A percentile compares a stretch with the other conserved stretches of the same genome.
These are phyloP conservation scores for Noctua fimbriata DNA, from an alignment of 2,888 invertebrate genomes.

Conservation along the genomic window DNA sequence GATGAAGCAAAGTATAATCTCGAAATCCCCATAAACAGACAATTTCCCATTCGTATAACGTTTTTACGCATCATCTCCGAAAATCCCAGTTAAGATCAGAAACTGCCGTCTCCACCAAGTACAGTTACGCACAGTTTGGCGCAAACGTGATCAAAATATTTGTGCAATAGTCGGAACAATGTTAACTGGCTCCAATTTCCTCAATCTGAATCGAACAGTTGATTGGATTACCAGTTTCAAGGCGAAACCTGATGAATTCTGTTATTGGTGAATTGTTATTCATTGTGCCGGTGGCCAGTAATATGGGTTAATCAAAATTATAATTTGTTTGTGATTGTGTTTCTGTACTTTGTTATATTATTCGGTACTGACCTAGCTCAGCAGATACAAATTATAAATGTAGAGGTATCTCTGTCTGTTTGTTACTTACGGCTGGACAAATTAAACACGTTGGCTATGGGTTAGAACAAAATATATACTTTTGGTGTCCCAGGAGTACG, in stretches of 20 bases:
- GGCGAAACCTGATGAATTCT: conserved; percentile 45
- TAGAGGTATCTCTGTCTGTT: not conserved
- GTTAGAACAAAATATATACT: not conserved
- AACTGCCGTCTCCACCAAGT: conserved; percentile 36
- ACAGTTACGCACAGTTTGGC: conserved; percentile 54
- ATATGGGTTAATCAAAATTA: conserved; percentile 21
- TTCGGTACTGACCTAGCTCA: not conserved
- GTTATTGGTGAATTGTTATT: conserved; percentile 54
- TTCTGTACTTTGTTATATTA: not conserved
- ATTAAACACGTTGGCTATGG: not conserved
- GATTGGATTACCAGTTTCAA: conserved; percentile 60
- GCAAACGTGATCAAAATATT: conserved; percentile 67
- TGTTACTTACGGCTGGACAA: not conserved
- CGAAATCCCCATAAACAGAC: conserved; percentile 12
- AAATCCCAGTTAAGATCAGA: conserved; percentile 32
- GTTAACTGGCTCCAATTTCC: conserved; percentile 54
- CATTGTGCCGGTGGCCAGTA: conserved; percentile 20
- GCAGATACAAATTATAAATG: not conserved
- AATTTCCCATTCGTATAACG: conserved; percentile 20
- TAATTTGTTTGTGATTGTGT: conserved; percentile 38
- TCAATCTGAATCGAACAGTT: conserved; percentile 56
- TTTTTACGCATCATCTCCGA: conserved; percentile 32
- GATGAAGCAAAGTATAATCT: conserved; percentile 2
- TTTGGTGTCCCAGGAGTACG: not conserved
- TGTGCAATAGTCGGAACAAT: conserved; percentile 48